These are phyloP conservation scores for Spinibarbus caldwelli DNA, from an alignment of 2,797 vertebrate species.

Conservation along the genomic window DNA sequence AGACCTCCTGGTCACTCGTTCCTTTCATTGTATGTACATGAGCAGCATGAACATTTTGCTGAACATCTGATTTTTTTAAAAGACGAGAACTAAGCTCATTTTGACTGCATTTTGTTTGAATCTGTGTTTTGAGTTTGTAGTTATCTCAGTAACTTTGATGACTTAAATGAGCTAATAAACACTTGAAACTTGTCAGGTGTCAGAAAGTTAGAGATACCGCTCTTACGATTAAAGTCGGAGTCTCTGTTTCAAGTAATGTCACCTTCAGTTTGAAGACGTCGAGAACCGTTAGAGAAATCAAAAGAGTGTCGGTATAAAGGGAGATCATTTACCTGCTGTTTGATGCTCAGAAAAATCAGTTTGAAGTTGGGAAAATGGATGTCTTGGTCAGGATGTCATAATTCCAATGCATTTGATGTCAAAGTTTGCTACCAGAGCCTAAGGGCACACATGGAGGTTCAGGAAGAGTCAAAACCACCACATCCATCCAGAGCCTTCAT, in stretches of 20 bases:
- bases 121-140: not conserved
- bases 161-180: conserved; percentile 30
- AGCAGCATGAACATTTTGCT: too few relatives aligned
- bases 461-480: not conserved
- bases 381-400: not conserved
- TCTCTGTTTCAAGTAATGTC: conserved; percentile 34
- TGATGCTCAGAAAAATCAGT: not conserved
- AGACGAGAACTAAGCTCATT: not conserved
- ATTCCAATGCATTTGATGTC: conserved; percentile 1
- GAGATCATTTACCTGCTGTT: conserved; percentile 1
- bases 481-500: not conserved
- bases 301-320: not conserved
- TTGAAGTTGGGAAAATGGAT: conserved; percentile 17
- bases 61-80: too few relatives aligned
- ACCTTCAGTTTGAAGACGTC: conserved; percentile 38
- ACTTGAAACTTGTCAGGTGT: conserved; percentile 26
- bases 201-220: not conserved
- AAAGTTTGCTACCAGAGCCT: not conserved
- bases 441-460: not conserved
- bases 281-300: not conserved
- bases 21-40: too few relatives aligned
- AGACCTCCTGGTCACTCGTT: too few relatives aligned
- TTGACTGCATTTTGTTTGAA: not conserved
- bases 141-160: conserved; percentile 19
- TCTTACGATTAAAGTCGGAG: not conserved